phyloP scores from a whole-genome alignment of 1,140 invertebrate species.

The Brevipalpus yothersi region DNA sequence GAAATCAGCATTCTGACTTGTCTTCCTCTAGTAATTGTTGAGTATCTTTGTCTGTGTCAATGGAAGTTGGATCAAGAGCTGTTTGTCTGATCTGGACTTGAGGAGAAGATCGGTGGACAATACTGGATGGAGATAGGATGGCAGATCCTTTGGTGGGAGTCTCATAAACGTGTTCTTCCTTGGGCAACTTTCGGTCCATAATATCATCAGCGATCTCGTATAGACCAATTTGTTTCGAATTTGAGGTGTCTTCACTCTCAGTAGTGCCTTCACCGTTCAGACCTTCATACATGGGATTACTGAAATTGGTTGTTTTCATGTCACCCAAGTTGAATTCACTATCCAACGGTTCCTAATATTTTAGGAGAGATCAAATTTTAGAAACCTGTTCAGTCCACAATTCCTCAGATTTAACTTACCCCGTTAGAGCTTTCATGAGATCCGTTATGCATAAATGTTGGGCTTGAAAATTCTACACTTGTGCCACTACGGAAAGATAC shows the following conservation, averaged over 20 bases:
- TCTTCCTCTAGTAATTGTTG: conserved; percentile 68
- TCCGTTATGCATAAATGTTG: conserved; percentile 14
- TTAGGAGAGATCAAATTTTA: not conserved
- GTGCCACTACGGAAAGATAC: conserved; percentile 86
- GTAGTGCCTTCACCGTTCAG: conserved; percentile 12
- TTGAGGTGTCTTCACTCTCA: conserved; percentile 6
- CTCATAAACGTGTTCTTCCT: conserved; percentile 11
- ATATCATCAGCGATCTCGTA: conserved; percentile 43
- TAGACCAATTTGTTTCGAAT: conserved; percentile 10
- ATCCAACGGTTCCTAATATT: conserved; percentile 33
- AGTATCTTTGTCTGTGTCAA: conserved; percentile 74
- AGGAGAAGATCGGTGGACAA: conserved; percentile 42
- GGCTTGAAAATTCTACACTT: conserved; percentile 51
- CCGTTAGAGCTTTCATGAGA: conserved; percentile 11
- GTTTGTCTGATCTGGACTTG: conserved; percentile 38
- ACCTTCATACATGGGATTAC: conserved; percentile 86
- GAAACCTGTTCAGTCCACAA: not conserved
- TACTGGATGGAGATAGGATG: conserved; percentile 48
- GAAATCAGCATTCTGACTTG: conserved; percentile 23
- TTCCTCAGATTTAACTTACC: too few species aligned
- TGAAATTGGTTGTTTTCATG: conserved; percentile 52
- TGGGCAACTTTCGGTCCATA: conserved; percentile 30
- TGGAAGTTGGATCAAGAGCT: conserved; percentile 49
- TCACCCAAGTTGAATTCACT: conserved; percentile 48
- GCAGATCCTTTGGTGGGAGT: conserved; percentile 26